These are phyloP conservation scores for Fukomys damarensis DNA, from an alignment of 2,113 vertebrate species.

Conservation along the genomic window DNA sequence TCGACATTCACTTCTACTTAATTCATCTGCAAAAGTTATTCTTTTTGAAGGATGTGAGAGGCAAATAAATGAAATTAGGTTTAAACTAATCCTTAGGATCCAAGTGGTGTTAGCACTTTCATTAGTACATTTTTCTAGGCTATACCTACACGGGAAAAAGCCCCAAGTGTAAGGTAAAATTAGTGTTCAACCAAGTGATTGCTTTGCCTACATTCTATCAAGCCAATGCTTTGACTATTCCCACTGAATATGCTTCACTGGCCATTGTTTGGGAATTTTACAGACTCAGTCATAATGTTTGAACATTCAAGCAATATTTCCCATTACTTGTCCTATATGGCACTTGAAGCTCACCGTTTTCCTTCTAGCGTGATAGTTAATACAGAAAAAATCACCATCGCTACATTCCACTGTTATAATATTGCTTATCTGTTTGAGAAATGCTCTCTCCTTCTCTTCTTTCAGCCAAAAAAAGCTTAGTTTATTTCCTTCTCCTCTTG, in stretches of 20 bases:
- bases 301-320: background rate
- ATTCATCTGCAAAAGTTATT: background rate
- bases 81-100: constrained; percentile 51
- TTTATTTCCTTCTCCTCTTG: constrained; percentile 17
- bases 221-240: background rate
- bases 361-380: constrained; percentile 2
- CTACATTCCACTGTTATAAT: background rate
- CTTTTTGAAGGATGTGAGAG: background rate
- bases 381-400: background rate
- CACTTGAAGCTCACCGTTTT: background rate
- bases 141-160: background rate
- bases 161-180: constrained; percentile 13
- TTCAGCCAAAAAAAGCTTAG: background rate
- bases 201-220: background rate
- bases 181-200: background rate
- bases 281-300: background rate
- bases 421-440: background rate
- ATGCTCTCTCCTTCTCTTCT: background rate
- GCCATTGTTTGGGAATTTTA: background rate
- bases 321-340: background rate
- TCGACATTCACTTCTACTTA: constrained; percentile 8
- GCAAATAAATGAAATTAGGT: constrained; percentile 11
- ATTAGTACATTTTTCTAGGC: background rate
- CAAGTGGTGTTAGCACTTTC: background rate
- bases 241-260: background rate